A percentile compares a stretch with the other conserved stretches of the same genome.
Conservation (phyloP, 2,888 invertebrate genomes). For the Zootermopsis nevadensis region DNA sequence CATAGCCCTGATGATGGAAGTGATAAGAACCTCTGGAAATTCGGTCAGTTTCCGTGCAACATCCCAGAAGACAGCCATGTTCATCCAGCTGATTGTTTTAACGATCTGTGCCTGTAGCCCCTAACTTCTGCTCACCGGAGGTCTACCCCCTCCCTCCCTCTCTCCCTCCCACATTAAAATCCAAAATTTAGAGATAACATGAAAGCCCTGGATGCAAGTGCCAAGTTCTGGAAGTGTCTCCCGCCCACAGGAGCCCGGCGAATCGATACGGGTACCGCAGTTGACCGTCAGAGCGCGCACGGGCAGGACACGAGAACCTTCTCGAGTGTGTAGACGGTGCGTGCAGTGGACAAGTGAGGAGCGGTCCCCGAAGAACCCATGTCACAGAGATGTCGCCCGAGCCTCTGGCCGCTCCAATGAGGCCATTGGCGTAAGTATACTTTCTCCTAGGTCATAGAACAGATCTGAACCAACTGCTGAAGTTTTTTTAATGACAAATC, state of each 20-base stretch:
- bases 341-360: background rate
- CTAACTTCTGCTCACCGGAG: no score
- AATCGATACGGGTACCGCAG: constrained; percentile 20
- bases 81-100: no score
- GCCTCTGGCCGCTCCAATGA: constrained; percentile 29
- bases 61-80: no score
- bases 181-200: no score
- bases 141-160: no score
- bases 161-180: background rate
- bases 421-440: constrained; percentile 34
- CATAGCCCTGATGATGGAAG: no score
- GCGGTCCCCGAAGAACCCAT: background rate
- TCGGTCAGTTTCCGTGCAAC: no score
- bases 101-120: no score
- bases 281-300: background rate
- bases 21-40: no score
- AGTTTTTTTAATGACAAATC: no score
- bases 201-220: no score
- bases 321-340: background rate
- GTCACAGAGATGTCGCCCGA: constrained; percentile 28
- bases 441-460: no score
- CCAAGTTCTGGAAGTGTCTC: background rate
- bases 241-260: background rate
- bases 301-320: background rate
- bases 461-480: background rate